Evolutionary conservation across 2,797 vertebrate species (phyloP), one percentile per base, ranked within the genome.

Genomic region (Betta splendens): DNA sequence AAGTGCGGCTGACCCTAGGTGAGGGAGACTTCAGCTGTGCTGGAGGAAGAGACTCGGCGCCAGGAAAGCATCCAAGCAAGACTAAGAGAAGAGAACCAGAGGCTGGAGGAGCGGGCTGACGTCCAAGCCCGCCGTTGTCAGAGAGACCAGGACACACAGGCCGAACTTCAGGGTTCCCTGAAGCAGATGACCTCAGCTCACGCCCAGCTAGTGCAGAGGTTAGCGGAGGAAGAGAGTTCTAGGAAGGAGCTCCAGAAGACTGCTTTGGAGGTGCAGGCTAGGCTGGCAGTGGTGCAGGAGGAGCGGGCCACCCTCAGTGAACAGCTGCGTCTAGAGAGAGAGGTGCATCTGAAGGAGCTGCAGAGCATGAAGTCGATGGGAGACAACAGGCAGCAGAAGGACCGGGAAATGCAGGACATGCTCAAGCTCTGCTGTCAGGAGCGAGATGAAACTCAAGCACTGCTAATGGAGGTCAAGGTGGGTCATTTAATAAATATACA

Each of bases 271-370:
- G 84, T 94, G 38, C 92, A 90, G 72, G 87, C 88, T 62, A 90
- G 87, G 63, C 86, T 92, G 8, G 79, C 75, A 3, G 85, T 67
- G 9, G 83, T 65, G 35, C 88, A 91, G 49, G 91, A 96, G 53
- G 95, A 97, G 62, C 72, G 85, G 17, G 75, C 79, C 2, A 78
- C 91, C 1, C 54, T 93, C 49, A 88, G 87, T 9, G 83, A 85
- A 60, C 95, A 97, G 81, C 86, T 98, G 80, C 93, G 94, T 85
- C 88, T 94, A 2, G 94, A 98, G 83, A 91, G 95, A 56, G 94
- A 95, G 42, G 81, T 93, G 75, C 95, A 97, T 72, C 91, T 92
- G 72, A 92, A 90, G 55, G 95, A 97, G 54, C 23, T 97, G 79
- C 77, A 70, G 21, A 90, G 89, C 79, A 70, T 94, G 42, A 89